Percentiles rank a stretch among this genome's conserved stretches.
Evolutionary conservation across 2,888 invertebrate species (phyloP).

Genomic region (Slavum lentiscoides): DNA sequence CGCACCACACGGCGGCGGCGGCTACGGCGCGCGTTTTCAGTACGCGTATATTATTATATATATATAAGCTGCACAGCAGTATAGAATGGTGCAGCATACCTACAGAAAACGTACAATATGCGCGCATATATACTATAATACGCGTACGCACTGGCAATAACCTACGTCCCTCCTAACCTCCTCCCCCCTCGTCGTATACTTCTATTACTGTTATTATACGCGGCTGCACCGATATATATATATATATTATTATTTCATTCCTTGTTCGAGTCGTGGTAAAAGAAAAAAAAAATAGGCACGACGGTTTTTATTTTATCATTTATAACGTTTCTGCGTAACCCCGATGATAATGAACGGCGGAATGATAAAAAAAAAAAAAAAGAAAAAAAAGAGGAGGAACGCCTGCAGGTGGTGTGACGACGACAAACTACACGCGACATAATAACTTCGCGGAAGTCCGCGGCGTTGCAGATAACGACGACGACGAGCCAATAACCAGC

Average conservation of each 20-base stretch:
- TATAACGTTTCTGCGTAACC: slow-evolving; percentile 6
- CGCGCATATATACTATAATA: neutral
- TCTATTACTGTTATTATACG: neutral
- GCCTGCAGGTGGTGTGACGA: neutral
- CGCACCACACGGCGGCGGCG: too few relatives aligned
- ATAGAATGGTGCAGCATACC: too few relatives aligned
- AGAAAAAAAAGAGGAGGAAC: neutral
- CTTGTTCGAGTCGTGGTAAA: neutral
- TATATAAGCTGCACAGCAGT: too few relatives aligned
- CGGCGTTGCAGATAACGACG: too few relatives aligned
- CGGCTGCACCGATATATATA: neutral
- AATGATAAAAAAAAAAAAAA: too few relatives aligned
- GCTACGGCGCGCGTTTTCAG: too few relatives aligned
- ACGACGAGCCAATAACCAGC: too few relatives aligned
- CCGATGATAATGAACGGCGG: neutral
- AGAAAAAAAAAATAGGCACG: too few relatives aligned
- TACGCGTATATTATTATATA: too few relatives aligned
- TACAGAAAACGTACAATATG: neutral
- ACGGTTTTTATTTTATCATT: neutral
- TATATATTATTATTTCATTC: neutral
- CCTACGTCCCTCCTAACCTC: neutral
- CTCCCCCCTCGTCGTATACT: neutral
- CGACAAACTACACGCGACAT: neutral
- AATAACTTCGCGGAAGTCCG: slow-evolving; percentile 30
- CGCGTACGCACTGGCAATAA: neutral